A percentile compares a stretch with the other conserved stretches of the same genome.
Conservation (phyloP, 2,888 invertebrate species). For the Halictus ligatus region DNA sequence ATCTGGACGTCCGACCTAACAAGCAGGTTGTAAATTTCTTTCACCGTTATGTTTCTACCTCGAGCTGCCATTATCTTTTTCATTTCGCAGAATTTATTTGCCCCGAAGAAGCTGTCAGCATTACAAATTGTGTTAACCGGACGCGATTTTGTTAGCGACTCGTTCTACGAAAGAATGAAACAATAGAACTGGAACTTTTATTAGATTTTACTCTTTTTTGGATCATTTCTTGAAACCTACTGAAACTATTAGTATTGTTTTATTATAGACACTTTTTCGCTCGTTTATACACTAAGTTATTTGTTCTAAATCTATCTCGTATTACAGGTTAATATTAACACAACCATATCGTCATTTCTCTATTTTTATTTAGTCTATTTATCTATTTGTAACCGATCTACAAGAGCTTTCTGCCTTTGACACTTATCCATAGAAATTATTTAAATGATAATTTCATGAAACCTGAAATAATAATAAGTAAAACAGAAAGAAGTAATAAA, state of each 20-base stretch:
- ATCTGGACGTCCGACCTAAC: constrained; percentile 6
- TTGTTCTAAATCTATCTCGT: too few relatives aligned
- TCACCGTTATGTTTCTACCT: neutral
- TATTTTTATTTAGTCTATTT: too few relatives aligned
- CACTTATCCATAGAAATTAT: too few relatives aligned
- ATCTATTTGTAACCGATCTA: too few relatives aligned
- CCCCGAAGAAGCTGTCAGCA: neutral
- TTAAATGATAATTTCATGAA: too few relatives aligned
- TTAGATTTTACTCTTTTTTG: neutral
- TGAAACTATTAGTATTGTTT: neutral
- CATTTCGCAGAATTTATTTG: neutral
- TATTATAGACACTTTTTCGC: too few relatives aligned
- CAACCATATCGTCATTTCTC: too few relatives aligned
- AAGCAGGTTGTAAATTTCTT: constrained; percentile 4
- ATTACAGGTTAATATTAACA: too few relatives aligned
- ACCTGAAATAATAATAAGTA: too few relatives aligned
- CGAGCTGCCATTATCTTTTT: neutral
- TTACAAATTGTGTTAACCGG: neutral
- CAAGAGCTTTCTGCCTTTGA: too few relatives aligned
- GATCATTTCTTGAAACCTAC: neutral
- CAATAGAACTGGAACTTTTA: neutral
- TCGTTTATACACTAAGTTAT: too few relatives aligned
- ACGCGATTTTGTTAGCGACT: neutral
- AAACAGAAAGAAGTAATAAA: too few relatives aligned
- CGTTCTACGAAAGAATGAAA: neutral